phyloP scores from a whole-genome alignment of 2,888 invertebrate species.

The Acanthopleura granulata region DNA sequence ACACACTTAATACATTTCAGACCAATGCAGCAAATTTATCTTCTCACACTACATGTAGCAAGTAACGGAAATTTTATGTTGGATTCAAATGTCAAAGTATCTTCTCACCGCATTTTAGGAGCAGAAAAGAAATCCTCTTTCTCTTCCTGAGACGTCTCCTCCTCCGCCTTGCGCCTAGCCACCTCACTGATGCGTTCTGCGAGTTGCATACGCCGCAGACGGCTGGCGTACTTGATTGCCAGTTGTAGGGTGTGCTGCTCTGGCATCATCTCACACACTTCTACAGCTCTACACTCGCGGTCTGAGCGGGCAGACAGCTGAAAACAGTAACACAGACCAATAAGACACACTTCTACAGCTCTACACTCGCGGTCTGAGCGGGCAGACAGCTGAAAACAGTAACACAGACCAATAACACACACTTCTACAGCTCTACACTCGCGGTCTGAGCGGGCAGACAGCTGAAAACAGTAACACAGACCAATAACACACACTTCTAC shows the following conservation, averaged over 20 bases:
- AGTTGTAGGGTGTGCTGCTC: slow-evolving; percentile 83
- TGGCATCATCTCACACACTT: slow-evolving; percentile 85
- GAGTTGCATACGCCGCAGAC: slow-evolving; percentile 82
- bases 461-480: slow-evolving; percentile 74
- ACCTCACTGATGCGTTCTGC: slow-evolving; percentile 82
- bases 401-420: slow-evolving; percentile 72
- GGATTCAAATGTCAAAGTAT: no score
- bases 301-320: slow-evolving; percentile 88
- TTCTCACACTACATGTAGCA: no score
- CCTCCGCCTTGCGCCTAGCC: slow-evolving; percentile 64
- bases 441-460: slow-evolving; percentile 85
- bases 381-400: slow-evolving; percentile 80
- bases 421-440: slow-evolving; percentile 90
- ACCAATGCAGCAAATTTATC: no score
- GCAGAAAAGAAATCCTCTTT: slow-evolving; percentile 25
- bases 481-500: slow-evolving; percentile 80
- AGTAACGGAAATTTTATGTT: no score
- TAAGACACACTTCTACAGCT: not conserved
- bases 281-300: slow-evolving; percentile 87
- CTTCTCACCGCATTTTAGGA: no score
- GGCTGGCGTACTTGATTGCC: slow-evolving; percentile 90
- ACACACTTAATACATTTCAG: no score
- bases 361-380: not conserved
- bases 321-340: slow-evolving; percentile 43
- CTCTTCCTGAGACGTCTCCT: slow-evolving; percentile 38